These are phyloP conservation scores for Drosophila aldrichi DNA, from an alignment of 2,888 invertebrate genomes.

Conservation along the genomic window DNA sequence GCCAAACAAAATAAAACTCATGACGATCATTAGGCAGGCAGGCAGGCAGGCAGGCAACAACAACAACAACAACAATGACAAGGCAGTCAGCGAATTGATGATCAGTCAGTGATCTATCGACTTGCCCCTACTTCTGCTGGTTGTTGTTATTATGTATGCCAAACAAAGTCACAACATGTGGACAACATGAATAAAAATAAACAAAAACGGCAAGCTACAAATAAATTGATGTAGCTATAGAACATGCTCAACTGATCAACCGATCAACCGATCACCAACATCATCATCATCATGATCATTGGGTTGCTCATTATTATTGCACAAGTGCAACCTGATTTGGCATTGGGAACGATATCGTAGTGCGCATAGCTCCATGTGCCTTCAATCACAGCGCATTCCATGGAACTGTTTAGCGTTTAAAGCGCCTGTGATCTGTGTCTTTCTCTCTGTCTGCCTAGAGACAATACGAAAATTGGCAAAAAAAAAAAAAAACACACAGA, in stretches of 20 bases:
- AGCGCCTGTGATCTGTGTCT: conserved; percentile 8
- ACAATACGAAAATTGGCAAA: conserved; percentile 45
- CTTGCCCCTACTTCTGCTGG: conserved; percentile 49
- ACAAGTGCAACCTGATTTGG: conserved; percentile 59
- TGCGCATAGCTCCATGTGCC: conserved; percentile 67
- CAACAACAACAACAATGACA: conserved; percentile 41
- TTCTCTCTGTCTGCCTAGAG: conserved; percentile 29
- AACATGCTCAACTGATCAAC: conserved; percentile 41
- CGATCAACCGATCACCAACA: conserved; percentile 6
- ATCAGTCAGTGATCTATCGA: conserved; percentile 73
- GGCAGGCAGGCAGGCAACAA: not conserved
- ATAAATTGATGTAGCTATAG: conserved; percentile 57
- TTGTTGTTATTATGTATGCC: conserved; percentile 77
- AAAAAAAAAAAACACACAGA: not conserved
- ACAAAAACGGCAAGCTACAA: conserved; percentile 36
- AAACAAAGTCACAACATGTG: conserved; percentile 83
- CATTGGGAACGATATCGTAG: conserved; percentile 20
- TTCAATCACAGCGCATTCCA: conserved; percentile 69
- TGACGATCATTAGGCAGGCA: conserved; percentile 60
- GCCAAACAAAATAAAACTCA: conserved; percentile 75
- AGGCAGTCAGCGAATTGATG: conserved; percentile 66
- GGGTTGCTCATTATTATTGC: conserved; percentile 19
- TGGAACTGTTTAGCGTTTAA: conserved; percentile 56
- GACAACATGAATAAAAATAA: conserved; percentile 60
- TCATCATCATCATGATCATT: not conserved